Base-by-base conservation (phyloP, 2,888 invertebrate genomes). In the Schizaphis graminum region DNA sequence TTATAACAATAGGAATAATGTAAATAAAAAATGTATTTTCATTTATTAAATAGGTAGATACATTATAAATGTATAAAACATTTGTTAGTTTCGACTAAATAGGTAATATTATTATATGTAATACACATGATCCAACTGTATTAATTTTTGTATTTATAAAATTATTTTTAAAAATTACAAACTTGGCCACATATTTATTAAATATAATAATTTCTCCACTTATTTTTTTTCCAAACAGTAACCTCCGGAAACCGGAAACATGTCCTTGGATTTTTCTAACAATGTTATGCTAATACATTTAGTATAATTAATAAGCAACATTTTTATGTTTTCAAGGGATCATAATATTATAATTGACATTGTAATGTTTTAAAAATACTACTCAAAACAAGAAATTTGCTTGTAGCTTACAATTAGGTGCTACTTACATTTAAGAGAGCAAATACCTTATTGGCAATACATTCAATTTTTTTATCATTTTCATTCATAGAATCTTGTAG, bases 241-340 rank as follows among this genome's bases (percentile, higher is more conserved):
- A 24, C 44, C 28, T 91, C 53, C 16, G 56, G 24, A 91, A 91
- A 91, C 84, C 85, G 56, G 91, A 91, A 44, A 56, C 13, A 7
- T 26, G 41, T 84, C 91, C 91, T 91, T 91, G 77, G 16, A 49
- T 13, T 53, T 41, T 41, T 49, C 7, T 53, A 13, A 84, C 53
- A 91, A 88, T 57, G 26, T 41, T 91, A 26, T 41, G 28, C 28
- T 53, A 35, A 4, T 21, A 49, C 24, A 11, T 77, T 67, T 53
- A 53, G 35, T 49, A 91, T 26, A 28, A 24, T 47, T 91, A 28
- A 44, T 8, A 16, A 26, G 28, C 41, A 57, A 28, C 1, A 53
- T 53, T 28, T 21, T 5, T 24, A 41, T 10, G 3, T 28, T 84
- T 91, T 53, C 56, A 24, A 91, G 41, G 84, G 84, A 91, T 28